Conservation (phyloP, 2,113 vertebrate species). For the Ameiurus melas region DNA sequence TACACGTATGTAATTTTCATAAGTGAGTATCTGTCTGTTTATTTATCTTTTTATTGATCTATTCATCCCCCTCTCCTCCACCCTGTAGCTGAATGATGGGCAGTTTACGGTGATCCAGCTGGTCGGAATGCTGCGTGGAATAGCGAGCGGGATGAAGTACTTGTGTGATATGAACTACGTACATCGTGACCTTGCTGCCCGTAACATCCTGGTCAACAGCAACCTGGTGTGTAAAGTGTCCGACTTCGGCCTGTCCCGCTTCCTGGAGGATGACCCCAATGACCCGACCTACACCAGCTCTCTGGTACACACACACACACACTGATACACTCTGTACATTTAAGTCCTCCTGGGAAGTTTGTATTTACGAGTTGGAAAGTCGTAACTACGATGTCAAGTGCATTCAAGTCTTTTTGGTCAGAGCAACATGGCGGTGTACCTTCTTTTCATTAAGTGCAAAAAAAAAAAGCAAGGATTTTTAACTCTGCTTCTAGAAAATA, state of each 20-base stretch:
- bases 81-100: conserved; percentile 87
- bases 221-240: conserved; percentile 98
- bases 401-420: too few relatives aligned
- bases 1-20: neutral
- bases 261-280: conserved; percentile 89
- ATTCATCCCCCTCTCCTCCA: conserved; percentile 20
- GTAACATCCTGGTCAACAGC: conserved; percentile 96
- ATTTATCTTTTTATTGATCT: neutral
- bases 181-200: conserved; percentile 91
- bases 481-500: too few relatives aligned
- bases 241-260: conserved; percentile 92
- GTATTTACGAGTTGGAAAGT: too few relatives aligned
- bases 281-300: conserved; percentile 98
- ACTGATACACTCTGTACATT: neutral
- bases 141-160: conserved; percentile 96
- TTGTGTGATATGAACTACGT: conserved; percentile 97
- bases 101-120: conserved; percentile 98
- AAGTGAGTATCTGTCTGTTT: neutral
- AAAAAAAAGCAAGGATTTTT: too few relatives aligned
- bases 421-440: too few relatives aligned
- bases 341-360: too few relatives aligned
- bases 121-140: conserved; percentile 94
- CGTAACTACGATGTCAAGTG: too few relatives aligned
- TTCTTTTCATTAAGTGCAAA: too few relatives aligned
- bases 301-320: conserved; percentile 74